Evolutionary conservation across 2,113 vertebrate genomes (phyloP).

Genomic region (Cynocephalus volans): DNA sequence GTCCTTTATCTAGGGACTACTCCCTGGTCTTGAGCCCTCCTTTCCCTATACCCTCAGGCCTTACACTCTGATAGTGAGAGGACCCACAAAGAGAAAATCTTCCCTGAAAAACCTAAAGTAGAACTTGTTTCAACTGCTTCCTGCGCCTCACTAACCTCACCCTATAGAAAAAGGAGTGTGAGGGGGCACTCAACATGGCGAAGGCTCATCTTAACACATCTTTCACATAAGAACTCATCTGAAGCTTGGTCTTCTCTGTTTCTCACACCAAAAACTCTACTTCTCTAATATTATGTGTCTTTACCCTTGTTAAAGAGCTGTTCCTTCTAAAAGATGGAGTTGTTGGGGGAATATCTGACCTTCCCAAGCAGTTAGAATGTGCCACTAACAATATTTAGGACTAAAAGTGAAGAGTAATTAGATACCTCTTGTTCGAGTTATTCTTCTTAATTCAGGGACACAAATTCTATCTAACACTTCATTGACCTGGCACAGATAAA

Average conservation of each 20-base stretch:
- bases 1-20: not conserved
- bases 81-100: not conserved
- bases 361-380: slow-evolving; percentile 54
- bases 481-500: slow-evolving; percentile 25
- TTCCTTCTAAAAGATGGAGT: slow-evolving; percentile 49
- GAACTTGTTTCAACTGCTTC: not conserved
- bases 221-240: not conserved
- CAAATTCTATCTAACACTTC: slow-evolving; percentile 11
- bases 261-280: not conserved
- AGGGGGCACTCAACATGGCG: no score
- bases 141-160: not conserved
- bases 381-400: slow-evolving; percentile 51
- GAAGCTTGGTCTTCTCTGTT: slow-evolving; percentile 42
- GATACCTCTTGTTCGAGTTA: not conserved
- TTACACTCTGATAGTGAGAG: slow-evolving; percentile 11
- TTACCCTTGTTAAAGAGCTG: slow-evolving; percentile 17
- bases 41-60: slow-evolving; percentile 1
- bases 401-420: slow-evolving; percentile 44
- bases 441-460: slow-evolving; percentile 47
- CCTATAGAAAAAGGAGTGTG: not conserved
- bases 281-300: not conserved
- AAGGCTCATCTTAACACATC: not conserved
- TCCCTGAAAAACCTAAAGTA: not conserved
- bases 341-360: not conserved
- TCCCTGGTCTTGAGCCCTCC: not conserved